phyloP scores from a whole-genome alignment of 2,888 invertebrate genomes.

The Eubasilissa splendida region DNA sequence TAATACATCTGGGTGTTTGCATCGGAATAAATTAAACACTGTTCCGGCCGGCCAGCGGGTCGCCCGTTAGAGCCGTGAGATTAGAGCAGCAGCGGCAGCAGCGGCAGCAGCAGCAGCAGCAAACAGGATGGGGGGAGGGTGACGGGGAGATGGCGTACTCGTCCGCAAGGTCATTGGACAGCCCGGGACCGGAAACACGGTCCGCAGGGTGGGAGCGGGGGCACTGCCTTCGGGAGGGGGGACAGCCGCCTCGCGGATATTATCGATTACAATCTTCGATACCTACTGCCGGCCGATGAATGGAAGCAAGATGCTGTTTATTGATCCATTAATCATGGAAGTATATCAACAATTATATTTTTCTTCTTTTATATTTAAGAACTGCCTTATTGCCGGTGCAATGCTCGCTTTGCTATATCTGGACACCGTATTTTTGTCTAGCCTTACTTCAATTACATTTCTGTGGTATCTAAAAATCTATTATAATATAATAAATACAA shows the following conservation, averaged over 20 bases:
- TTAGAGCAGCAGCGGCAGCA: not conserved
- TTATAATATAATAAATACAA: too few species aligned
- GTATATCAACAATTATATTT: too few species aligned
- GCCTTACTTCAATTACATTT: too few species aligned
- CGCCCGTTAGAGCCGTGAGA: not conserved
- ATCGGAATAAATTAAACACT: too few species aligned
- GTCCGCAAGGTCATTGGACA: conserved; percentile 18
- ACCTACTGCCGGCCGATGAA: not conserved
- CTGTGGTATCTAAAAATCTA: too few species aligned
- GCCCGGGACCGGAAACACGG: conserved; percentile 7
- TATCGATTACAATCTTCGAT: conserved; percentile 17
- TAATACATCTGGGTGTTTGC: too few species aligned
- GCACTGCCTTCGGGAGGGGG: not conserved
- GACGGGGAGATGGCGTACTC: not conserved
- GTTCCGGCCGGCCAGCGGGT: too few species aligned
- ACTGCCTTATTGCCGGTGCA: too few species aligned
- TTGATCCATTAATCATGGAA: too few species aligned
- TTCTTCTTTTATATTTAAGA: too few species aligned
- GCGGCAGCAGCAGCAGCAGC: not conserved
- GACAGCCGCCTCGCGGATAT: not conserved
- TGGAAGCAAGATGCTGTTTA: not conserved
- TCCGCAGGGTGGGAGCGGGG: not conserved
- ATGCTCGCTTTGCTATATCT: too few species aligned
- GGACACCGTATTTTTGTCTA: too few species aligned
- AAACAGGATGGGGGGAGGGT: conserved; percentile 1